A percentile compares a stretch with the other conserved stretches of the same genome.
These are phyloP conservation scores for Cryptomyrus ogoouensis DNA, from an alignment of 2,113 vertebrate species.

Conservation along the genomic window DNA sequence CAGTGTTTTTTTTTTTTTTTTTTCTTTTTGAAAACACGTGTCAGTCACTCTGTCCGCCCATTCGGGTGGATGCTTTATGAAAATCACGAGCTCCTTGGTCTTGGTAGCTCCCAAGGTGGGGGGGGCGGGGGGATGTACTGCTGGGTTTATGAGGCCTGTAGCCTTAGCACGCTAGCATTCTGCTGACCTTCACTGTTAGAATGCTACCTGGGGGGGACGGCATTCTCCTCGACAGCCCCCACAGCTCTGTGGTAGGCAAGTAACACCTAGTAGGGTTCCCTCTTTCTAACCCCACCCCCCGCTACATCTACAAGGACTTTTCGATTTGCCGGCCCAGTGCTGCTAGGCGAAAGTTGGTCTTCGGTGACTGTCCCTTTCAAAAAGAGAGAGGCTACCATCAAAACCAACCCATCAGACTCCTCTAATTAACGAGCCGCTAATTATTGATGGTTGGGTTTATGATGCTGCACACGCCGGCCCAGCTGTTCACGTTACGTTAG, in stretches of 20 bases:
- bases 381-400: neutral
- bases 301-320: neutral
- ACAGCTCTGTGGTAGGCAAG: conserved; percentile 66
- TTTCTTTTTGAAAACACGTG: neutral
- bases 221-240: conserved; percentile 68
- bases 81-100: neutral
- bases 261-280: conserved; percentile 14
- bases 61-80: neutral
- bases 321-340: neutral
- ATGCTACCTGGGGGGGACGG: conserved; percentile 60
- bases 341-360: neutral
- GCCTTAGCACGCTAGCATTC: neutral
- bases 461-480: neutral
- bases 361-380: neutral
- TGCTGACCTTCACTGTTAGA: conserved; percentile 51
- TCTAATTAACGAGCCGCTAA: neutral
- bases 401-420: neutral
- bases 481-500: neutral
- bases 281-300: neutral
- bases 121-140: neutral
- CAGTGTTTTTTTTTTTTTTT: neutral
- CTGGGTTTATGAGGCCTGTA: conserved; percentile 15
- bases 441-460: neutral
- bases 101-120: neutral
- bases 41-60: neutral